Evolutionary conservation across 2,797 vertebrate species (phyloP), one percentile per base, ranked within the genome.

Genomic region (Aphelocoma californica): DNA sequence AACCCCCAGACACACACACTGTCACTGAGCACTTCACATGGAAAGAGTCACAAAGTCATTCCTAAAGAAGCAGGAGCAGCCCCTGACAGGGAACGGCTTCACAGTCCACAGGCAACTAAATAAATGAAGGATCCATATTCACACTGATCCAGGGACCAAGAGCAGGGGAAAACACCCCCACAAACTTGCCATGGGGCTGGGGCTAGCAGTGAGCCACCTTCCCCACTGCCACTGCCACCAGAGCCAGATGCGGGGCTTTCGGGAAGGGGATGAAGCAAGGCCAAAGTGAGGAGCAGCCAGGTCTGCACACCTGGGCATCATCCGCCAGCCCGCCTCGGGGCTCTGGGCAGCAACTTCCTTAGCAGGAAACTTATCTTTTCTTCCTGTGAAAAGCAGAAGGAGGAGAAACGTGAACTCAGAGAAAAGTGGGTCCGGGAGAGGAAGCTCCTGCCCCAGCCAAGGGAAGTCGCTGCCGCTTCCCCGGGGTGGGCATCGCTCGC

Each of bases 351-450:
- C 80, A 19, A 44, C 93, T 95, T 96, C 96, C 93, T 90, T 18
- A 26, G 58, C 82, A 45, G 90, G 73, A 95, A 96, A 54, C 56
- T 83, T 79, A 95, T 40, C 50, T 96, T 94, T 96, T 97, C 94
- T 97, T 97, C 94, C 96, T 97, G 94, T 4, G 0, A 83, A 95
- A 96, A 95, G 95, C 82, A 95, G 92, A 96, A 96, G 85, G 66
- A 75, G 85, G 77, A 92, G 90, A 84, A 93, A 75, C 0, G 51
- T 94, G 69, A 95, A 69, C 0, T 0, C 6, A 5, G 51, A 78
- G 44, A 36, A 85, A 44, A 70, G n/a, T 0, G 0, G 65, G 36
- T 26, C 26, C 4, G 7, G 17, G 64, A 45, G 82, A 75, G 66
- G 86, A 93, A 95, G 85, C 38, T 83, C 38, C 69, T 58, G 75